Percentiles rank a stretch among this genome's conserved stretches.
phyloP scores from a whole-genome alignment of 2,888 invertebrate genomes.

The Ctenicera cuprea region DNA sequence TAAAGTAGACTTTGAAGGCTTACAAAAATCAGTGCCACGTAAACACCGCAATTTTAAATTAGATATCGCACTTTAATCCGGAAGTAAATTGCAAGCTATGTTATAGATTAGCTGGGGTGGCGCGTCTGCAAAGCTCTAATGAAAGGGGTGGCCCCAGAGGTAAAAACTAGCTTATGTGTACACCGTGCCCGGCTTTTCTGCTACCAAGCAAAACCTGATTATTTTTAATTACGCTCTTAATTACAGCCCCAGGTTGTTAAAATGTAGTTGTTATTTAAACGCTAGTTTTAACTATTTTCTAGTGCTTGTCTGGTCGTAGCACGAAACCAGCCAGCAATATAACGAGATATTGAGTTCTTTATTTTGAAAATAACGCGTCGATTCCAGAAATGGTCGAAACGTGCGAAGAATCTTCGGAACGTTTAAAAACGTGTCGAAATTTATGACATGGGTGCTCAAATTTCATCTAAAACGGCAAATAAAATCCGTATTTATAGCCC shows the following conservation, averaged over 20 bases:
- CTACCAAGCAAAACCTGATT: conserved; percentile 41
- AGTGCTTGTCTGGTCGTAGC: conserved; percentile 3
- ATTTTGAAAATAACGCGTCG: conserved; percentile 18
- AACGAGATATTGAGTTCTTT: background rate
- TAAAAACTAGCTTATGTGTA: conserved; percentile 49
- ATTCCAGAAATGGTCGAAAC: conserved; percentile 7
- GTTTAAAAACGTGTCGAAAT: conserved; percentile 30
- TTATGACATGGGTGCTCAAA: conserved; percentile 24
- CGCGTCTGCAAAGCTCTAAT: conserved; percentile 55
- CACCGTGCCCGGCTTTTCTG: conserved; percentile 31
- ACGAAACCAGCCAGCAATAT: conserved; percentile 22
- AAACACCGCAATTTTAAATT: conserved; percentile 20
- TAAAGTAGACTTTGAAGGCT: background rate
- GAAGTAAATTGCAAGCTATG: conserved; percentile 39
- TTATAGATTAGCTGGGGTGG: conserved; percentile 56
- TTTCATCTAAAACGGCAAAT: conserved; percentile 32
- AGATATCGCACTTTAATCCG: conserved; percentile 38
- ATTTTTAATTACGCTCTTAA: conserved; percentile 49
- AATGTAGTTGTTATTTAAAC: conserved; percentile 37
- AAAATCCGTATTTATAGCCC: conserved; percentile 32
- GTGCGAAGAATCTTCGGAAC: conserved; percentile 22
- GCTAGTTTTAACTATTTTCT: conserved; percentile 32
- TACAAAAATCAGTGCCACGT: conserved; percentile 2
- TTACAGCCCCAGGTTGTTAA: conserved; percentile 23
- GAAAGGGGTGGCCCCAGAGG: conserved; percentile 56